Evolutionary conservation across 2,113 vertebrate genomes (phyloP).

Genomic region (Gobio gobio): DNA sequence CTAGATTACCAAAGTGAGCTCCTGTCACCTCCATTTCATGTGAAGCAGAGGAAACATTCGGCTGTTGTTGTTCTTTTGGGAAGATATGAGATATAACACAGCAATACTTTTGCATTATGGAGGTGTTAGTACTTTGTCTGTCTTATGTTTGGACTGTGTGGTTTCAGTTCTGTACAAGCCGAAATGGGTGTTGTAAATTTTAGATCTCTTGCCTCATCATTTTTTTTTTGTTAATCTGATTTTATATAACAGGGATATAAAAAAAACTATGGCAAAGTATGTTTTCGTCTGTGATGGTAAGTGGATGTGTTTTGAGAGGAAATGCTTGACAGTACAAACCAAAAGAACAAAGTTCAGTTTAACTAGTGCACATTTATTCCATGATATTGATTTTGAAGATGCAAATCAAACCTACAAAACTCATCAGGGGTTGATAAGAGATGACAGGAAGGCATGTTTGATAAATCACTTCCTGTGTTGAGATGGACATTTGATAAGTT

Average conservation of each 20-base stretch:
- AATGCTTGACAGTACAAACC: background rate
- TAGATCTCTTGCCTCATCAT: constrained; percentile 65
- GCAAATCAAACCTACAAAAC: background rate
- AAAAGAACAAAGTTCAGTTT: background rate
- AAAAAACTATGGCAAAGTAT: background rate
- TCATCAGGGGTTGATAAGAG: too few species aligned
- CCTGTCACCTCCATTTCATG: background rate
- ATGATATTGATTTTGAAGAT: background rate
- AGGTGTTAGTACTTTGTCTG: constrained; percentile 8
- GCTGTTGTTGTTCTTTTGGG: background rate
- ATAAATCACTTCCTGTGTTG: constrained; percentile 10
- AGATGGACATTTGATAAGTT: constrained; percentile 37
- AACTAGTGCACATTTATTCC: background rate
- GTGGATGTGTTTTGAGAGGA: background rate
- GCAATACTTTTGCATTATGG: background rate
- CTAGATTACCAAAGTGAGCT: background rate
- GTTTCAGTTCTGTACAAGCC: constrained; percentile 48
- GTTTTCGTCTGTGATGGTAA: background rate
- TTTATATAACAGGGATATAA: background rate
- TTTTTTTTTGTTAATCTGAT: constrained; percentile 50
- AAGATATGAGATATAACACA: background rate
- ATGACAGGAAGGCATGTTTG: background rate
- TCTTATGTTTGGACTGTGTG: constrained; percentile 57
- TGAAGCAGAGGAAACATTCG: background rate
- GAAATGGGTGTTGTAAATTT: constrained; percentile 57